Evolutionary conservation across 2,888 invertebrate species (phyloP).

Genomic region (Harmothoe impar): DNA sequence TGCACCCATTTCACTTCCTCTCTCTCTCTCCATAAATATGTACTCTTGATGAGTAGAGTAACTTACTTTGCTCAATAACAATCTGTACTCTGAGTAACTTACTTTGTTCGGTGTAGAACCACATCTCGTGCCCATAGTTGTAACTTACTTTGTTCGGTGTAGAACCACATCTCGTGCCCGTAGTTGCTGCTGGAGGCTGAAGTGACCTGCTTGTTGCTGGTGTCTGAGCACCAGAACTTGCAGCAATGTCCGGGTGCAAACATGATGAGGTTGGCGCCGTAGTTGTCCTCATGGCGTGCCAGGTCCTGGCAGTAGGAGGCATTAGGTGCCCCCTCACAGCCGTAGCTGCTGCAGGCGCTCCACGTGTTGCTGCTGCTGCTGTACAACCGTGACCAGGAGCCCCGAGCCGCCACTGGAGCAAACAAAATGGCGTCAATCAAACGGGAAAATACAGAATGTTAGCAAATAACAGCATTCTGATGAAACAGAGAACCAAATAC

Average conservation of each 20-base stretch:
- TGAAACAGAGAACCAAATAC: no score
- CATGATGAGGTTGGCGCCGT: not conserved
- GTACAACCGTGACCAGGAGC: not conserved
- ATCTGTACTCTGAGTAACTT: no score
- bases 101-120: no score
- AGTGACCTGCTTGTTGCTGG: not conserved
- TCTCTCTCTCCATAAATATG: no score
- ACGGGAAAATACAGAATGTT: no score
- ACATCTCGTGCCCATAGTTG: not conserved
- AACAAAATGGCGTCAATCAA: no score
- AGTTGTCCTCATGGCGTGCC: conserved; percentile 38
- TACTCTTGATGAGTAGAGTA: no score
- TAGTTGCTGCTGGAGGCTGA: not conserved
- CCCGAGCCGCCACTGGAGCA: not conserved
- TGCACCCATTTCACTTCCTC: no score
- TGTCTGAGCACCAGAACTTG: conserved; percentile 7
- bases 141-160: not conserved
- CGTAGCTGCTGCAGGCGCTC: not conserved
- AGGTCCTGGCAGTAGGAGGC: conserved; percentile 38
- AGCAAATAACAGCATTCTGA: no score
- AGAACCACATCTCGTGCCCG: conserved; percentile 30
- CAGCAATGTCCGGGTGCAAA: conserved; percentile 1
- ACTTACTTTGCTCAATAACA: no score
- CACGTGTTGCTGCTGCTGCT: not conserved
- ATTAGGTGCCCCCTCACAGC: conserved; percentile 23